Evolutionary conservation across 2,113 vertebrate species (phyloP).

Genomic region (Lophochroa leadbeateri): DNA sequence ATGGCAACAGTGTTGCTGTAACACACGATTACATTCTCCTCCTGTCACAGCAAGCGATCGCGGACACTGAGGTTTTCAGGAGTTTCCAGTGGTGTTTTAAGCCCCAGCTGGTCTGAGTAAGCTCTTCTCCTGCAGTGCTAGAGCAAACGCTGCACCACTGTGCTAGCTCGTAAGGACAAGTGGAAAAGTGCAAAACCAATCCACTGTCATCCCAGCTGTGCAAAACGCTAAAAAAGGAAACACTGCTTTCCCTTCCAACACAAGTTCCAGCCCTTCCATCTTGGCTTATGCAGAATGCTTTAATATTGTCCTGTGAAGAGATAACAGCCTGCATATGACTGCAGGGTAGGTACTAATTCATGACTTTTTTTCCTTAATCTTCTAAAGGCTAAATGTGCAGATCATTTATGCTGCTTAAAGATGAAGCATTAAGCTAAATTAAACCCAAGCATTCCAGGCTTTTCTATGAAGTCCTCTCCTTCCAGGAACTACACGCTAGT

Average conservation of each 20-base stretch:
- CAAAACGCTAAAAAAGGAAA: background rate
- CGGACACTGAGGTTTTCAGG: conserved; percentile 1
- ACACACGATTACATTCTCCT: background rate
- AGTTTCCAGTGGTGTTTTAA: conserved; percentile 14
- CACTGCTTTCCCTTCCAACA: background rate
- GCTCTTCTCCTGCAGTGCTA: background rate
- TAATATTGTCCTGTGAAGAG: background rate
- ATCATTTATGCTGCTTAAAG: conserved; percentile 11
- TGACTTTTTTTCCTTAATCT: background rate
- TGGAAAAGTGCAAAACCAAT: background rate
- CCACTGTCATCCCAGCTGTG: background rate
- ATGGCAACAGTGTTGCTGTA: conserved; percentile 31
- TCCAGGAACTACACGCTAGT: background rate
- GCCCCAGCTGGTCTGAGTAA: background rate
- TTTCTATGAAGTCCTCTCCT: background rate
- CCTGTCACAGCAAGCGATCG: conserved; percentile 10
- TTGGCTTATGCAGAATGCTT: background rate
- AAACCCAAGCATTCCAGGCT: background rate
- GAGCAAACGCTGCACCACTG: background rate
- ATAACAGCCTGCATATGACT: background rate
- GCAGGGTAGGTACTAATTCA: background rate
- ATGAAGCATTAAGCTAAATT: conserved; percentile 29
- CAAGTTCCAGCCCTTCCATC: background rate
- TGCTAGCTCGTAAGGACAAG: background rate
- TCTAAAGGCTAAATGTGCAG: background rate